Conservation (phyloP, 1,140 invertebrate genomes). For the Sitophilus oryzae region DNA sequence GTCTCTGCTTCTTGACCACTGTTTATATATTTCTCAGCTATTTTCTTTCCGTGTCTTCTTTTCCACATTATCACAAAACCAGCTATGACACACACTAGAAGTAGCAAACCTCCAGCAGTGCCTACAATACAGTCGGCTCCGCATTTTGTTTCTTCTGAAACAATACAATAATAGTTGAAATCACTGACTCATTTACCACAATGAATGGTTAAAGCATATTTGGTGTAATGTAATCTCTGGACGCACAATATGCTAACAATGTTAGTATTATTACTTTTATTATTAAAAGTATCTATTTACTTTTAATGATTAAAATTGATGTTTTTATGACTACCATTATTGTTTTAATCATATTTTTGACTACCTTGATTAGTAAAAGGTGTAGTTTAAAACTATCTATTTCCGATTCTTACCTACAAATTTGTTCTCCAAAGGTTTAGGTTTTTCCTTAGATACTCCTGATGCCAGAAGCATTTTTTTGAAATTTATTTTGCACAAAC, state of each 20-base stretch:
- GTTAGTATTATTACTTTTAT: no score
- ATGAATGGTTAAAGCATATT: no score
- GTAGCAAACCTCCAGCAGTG: slow-evolving; percentile 31
- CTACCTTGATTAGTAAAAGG: neutral
- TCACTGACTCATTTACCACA: no score
- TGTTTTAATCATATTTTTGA: neutral
- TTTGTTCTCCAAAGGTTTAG: neutral
- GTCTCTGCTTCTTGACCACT: slow-evolving; percentile 33
- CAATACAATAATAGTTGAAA: no score
- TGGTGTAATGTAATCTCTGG: no score
- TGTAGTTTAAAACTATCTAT: neutral
- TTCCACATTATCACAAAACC: slow-evolving; percentile 35
- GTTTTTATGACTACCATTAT: neutral
- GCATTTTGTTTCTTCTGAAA: slow-evolving; percentile 30
- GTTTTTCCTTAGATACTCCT: neutral
- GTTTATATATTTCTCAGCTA: slow-evolving; percentile 25
- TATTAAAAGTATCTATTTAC: no score
- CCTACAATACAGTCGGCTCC: slow-evolving; percentile 38
- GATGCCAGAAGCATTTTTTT: no score
- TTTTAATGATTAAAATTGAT: no score
- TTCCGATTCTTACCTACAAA: neutral
- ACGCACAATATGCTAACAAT: no score
- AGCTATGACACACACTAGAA: slow-evolving; percentile 28
- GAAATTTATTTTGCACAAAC: slow-evolving; percentile 6
- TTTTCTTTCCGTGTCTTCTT: slow-evolving; percentile 30